Evolutionary conservation across 2,113 vertebrate genomes (phyloP).

Genomic region (Xiphias gladius): DNA sequence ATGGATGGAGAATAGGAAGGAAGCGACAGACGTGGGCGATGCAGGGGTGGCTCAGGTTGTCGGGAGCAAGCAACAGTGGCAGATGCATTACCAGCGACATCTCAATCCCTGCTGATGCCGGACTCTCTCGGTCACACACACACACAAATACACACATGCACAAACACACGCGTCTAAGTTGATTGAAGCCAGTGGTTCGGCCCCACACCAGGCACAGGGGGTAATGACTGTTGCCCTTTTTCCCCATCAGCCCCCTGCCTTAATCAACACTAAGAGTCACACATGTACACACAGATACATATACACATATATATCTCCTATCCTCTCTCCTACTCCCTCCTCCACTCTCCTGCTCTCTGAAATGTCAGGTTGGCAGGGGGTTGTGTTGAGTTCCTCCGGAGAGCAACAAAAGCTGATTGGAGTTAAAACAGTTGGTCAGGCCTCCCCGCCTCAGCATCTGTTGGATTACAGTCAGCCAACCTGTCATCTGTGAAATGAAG

Average conservation of each 20-base stretch:
- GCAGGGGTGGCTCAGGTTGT: constrained; percentile 70
- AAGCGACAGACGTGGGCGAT: constrained; percentile 74
- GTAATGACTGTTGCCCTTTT: constrained; percentile 71
- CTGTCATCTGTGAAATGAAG: constrained; percentile 86
- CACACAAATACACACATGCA: constrained; percentile 20
- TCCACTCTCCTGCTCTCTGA: constrained; percentile 43
- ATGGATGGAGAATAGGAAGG: constrained; percentile 73
- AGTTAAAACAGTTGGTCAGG: constrained; percentile 83
- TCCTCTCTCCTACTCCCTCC: constrained; percentile 25
- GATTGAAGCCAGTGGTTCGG: constrained; percentile 79
- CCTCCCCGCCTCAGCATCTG: constrained; percentile 80
- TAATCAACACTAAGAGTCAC: constrained; percentile 35
- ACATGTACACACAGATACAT: constrained; percentile 16
- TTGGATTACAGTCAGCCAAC: constrained; percentile 80
- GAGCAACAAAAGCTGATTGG: constrained; percentile 85
- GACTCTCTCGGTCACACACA: constrained; percentile 28
- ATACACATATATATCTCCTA: not conserved
- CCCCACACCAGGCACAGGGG: constrained; percentile 65
- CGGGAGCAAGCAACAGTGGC: constrained; percentile 62
- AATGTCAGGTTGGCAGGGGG: constrained; percentile 71
- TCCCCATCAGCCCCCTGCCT: constrained; percentile 58
- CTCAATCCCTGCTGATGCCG: constrained; percentile 73
- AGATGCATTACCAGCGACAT: constrained; percentile 81
- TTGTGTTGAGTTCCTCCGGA: constrained; percentile 70
- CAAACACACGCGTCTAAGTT: constrained; percentile 47